Evolutionary conservation across 2,113 vertebrate genomes (phyloP), one percentile per base, ranked within the genome.

Genomic region (Isichthys henryi): DNA sequence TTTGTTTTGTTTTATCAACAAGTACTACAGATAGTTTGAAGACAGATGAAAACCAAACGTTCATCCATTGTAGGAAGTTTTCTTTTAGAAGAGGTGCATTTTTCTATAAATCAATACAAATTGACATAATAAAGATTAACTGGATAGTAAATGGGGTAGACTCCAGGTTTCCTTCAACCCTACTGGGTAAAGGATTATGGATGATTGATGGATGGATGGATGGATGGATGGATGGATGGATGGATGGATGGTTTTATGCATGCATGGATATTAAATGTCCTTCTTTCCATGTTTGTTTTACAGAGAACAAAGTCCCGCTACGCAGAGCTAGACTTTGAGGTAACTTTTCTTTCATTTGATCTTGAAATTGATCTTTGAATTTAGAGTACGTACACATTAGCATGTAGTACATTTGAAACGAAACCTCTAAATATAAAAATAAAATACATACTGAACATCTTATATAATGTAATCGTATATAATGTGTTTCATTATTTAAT

Each of bases 241-340:
- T 77, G 70, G 74, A 58, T 48, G 35, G 58, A 43, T 53, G 83
- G 53, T 83, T 83, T 17, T 89, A 89, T 21, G 56, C 86, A 27
- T 48, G 39, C 21, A 46, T 49, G 58, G 66, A 74, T 85, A 48
- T 10, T 70, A 83, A 48, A 11, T 48, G 17, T 35, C 1, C 53
- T 85, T 48, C 35, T 39, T 46, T 31, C 52, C 43, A 31, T 89
- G 39, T 19, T 48, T 91, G 91, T 1, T 91, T 92, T 50, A 66
- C 96, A 99, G 98, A 96, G 98, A 93, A 95, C 98, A 95, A 99
- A 99, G 93, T 99, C 98, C 0, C 97, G 98, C 89, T 99, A 99
- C 0, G 98, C 98, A 85, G 98, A 99, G 91, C 95, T 99, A 93
- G 98, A 99, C 95, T 99, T 99, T 92, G 98, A 99, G 98, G 98